Conservation (phyloP, 1,140 invertebrate species). For the Pomacea maculata region DNA sequence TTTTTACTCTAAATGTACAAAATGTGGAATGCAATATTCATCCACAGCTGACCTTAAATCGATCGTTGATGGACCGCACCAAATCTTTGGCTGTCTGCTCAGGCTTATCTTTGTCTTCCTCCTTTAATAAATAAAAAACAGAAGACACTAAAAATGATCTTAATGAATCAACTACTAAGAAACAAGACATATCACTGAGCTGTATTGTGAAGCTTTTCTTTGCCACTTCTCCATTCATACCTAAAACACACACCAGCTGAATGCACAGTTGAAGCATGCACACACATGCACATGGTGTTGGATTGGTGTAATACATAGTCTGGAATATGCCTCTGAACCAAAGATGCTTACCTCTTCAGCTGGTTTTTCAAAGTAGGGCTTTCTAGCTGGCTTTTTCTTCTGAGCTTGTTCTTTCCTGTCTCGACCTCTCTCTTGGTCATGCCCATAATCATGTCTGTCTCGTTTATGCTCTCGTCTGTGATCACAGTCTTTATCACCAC, state of each 20-base stretch:
- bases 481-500: constrained; percentile 42
- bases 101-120: constrained; percentile 47
- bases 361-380: constrained; percentile 67
- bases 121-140: constrained; percentile 31
- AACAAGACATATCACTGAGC: too few species aligned
- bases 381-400: constrained; percentile 35
- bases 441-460: constrained; percentile 34
- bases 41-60: constrained; percentile 43
- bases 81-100: constrained; percentile 52
- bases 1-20: too few species aligned
- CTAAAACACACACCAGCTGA: too few species aligned
- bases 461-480: constrained; percentile 21
- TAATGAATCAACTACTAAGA: too few species aligned
- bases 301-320: too few species aligned
- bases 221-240: too few species aligned
- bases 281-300: too few species aligned
- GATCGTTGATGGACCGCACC: constrained; percentile 59
- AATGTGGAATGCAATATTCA: neutral
- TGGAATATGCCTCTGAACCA: too few species aligned
- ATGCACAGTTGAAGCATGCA: too few species aligned
- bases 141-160: neutral
- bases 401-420: constrained; percentile 25
- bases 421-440: constrained; percentile 32
- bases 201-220: too few species aligned
- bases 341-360: constrained; percentile 51